Conservation (phyloP, 2,113 vertebrate genomes). For the Myocastor coypus region DNA sequence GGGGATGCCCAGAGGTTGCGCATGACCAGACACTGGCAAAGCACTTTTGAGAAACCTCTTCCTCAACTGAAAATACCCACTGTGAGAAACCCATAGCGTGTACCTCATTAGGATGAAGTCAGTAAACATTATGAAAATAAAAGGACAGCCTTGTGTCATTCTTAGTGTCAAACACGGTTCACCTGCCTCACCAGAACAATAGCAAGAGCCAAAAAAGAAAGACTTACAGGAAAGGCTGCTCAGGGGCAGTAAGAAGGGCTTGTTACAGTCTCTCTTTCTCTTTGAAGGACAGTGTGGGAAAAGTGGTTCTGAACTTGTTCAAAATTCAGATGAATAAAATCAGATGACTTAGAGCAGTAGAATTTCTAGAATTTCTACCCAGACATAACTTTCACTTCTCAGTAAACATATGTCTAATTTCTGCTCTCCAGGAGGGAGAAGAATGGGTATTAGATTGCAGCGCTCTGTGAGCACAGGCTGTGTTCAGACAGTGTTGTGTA, state of each 20-base stretch:
- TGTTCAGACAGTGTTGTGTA: not conserved
- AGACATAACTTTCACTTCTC: conserved; percentile 1
- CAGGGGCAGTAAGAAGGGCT: conserved; percentile 17
- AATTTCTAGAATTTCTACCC: not conserved
- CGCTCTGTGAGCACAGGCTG: not conserved
- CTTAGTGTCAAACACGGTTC: conserved; percentile 38
- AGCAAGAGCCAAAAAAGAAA: not conserved
- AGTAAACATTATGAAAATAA: conserved; percentile 15
- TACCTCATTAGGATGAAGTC: conserved; percentile 32
- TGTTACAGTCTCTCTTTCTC: not conserved
- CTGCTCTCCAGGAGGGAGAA: not conserved
- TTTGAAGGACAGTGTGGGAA: not conserved
- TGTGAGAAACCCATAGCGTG: conserved; percentile 66
- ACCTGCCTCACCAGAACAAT: conserved; percentile 54
- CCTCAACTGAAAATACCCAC: conserved; percentile 73
- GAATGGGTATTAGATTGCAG: not conserved
- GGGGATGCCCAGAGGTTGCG: conserved; percentile 76
- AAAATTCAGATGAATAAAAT: not conserved
- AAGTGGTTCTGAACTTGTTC: not conserved
- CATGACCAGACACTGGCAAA: conserved; percentile 75
- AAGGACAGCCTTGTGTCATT: conserved; percentile 14
- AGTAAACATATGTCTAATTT: not conserved
- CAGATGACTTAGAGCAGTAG: not conserved
- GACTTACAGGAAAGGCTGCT: conserved; percentile 59
- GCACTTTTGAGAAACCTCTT: conserved; percentile 80